phyloP scores from a whole-genome alignment of 2,113 vertebrate genomes.

The Melospiza georgiana region DNA sequence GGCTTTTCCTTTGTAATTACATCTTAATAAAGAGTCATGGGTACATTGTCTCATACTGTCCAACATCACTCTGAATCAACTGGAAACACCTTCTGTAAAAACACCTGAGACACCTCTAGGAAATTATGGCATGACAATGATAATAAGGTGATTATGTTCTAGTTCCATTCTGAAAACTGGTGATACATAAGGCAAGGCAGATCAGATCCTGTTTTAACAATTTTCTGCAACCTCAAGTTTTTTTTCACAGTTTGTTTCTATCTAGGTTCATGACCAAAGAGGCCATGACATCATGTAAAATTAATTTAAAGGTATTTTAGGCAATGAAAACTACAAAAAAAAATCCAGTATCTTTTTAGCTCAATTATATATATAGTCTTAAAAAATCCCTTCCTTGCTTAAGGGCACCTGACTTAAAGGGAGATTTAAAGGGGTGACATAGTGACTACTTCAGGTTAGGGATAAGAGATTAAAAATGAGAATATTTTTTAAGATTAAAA shows the following conservation, averaged over 20 bases:
- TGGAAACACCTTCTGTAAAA: background rate
- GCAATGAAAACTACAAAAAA: background rate
- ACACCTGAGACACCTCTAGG: background rate
- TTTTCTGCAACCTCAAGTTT: background rate
- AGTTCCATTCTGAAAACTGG: background rate
- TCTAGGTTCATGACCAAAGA: background rate
- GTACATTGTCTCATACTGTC: background rate
- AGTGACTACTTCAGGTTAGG: background rate
- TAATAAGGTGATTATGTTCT: background rate
- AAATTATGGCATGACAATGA: background rate
- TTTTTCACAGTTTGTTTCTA: background rate
- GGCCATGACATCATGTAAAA: background rate
- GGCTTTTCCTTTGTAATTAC: background rate
- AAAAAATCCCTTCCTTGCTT: background rate
- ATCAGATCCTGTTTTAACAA: background rate
- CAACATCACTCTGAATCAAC: background rate
- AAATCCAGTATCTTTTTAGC: background rate
- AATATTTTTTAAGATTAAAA: background rate
- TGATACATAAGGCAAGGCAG: background rate
- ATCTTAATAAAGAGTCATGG: background rate
- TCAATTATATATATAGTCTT: background rate
- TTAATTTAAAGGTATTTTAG: background rate
- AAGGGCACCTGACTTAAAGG: background rate
- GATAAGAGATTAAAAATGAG: background rate
- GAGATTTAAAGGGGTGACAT: background rate